Base-by-base conservation (phyloP, 2,113 vertebrate genomes). In the Saccopteryx leptura region DNA sequence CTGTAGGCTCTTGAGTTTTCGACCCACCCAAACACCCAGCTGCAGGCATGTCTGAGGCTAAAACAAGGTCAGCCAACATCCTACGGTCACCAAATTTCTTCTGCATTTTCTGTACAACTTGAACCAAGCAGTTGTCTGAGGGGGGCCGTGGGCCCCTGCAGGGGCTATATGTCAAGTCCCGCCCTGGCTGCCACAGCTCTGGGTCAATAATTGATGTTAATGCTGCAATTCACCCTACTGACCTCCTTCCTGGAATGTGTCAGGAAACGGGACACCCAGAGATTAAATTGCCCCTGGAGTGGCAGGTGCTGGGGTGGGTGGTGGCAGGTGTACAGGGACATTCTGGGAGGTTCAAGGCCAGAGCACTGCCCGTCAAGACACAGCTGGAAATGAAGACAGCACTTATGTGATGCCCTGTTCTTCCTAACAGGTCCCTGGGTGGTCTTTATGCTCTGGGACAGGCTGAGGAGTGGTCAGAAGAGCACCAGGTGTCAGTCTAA, bases 191-290 rank as follows among this genome's bases (percentile, higher is more conserved):
- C 52, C 10, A 4, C 9, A 3, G 58, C 72, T 12, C 80, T 31
- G 52, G 84, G 88, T 97, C 97, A 97, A 96, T 97, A 94, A 97
- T 96, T 96, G 39, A 97, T 97, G 95, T 78, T 31, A 82, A 95
- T 4, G 39, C 68, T 80, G 68, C 78, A 84, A 3, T 58, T 81
- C 58, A 96, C 78, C 93, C 91, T 69, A 18, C 82, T 89, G 81
- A 93, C 81, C 94, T 87, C 46, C 54, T 82, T 91, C 56, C 85
- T 28, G 78, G 88, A 86, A 39, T 0, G 0, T 91, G 72, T 18
- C 46, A 23, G 94, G 88, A 72, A 97, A 97, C 63, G 21, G 12
- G 95, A 97, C 96, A 97, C 97, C 94, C 66, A 60, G 80, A 65
- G 97, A 97, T 97, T 95, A 94, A 96, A 52, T 97, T 95, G 93